Evolutionary conservation across 2,888 invertebrate genomes (phyloP).

Genomic region (Scaptomyza flava): DNA sequence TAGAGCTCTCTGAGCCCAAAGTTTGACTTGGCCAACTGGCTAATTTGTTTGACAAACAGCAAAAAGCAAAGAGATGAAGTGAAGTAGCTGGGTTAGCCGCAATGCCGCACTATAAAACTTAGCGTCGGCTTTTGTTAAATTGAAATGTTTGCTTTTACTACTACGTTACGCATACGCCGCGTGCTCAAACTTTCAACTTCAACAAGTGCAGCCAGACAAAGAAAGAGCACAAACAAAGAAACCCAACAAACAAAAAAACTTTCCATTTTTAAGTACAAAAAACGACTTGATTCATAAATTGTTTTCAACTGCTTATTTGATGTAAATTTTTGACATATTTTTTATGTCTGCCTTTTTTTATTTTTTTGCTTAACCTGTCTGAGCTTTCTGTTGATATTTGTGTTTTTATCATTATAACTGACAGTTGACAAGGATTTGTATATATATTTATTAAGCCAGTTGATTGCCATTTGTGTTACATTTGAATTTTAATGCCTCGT

Average conservation of each 20-base stretch:
- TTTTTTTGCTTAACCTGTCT: not conserved
- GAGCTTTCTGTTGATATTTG: conserved; percentile 5
- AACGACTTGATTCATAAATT: not conserved
- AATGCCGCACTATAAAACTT: conserved; percentile 35
- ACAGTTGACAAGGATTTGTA: conserved; percentile 17
- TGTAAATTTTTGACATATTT: not conserved
- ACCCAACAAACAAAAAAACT: not conserved
- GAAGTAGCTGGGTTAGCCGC: conserved; percentile 21
- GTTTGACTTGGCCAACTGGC: conserved; percentile 63
- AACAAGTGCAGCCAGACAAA: not conserved
- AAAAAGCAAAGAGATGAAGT: not conserved
- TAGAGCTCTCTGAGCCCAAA: conserved; percentile 28
- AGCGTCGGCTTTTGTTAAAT: conserved; percentile 50
- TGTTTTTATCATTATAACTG: not conserved
- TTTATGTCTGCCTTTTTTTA: not conserved
- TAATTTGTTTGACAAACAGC: conserved; percentile 68
- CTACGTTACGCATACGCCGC: conserved; percentile 62
- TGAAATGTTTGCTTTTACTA: conserved; percentile 51
- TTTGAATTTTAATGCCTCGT: not conserved
- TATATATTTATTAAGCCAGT: conserved; percentile 21
- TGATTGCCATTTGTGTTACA: conserved; percentile 15
- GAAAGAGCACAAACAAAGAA: not conserved
- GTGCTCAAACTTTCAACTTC: conserved; percentile 21
- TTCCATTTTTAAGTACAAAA: not conserved
- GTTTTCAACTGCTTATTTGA: not conserved